Conservation (phyloP, 2,113 vertebrate species). For the Hippocampus zosterae region DNA sequence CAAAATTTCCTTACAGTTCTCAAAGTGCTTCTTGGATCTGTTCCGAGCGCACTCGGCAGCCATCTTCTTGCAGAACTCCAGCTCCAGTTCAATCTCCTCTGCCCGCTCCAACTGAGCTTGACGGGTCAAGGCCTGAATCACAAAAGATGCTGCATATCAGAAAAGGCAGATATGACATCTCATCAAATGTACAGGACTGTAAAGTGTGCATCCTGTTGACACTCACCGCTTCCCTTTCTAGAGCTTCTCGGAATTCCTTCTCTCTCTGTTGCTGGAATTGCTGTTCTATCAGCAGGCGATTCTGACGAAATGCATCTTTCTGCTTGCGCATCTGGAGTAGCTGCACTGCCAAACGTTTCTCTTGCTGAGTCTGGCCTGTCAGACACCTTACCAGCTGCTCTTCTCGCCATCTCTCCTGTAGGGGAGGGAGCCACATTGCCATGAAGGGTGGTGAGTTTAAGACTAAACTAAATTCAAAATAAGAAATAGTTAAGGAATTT, state of each 20-base stretch:
- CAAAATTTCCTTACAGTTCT: slow-evolving; percentile 75
- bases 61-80: slow-evolving; percentile 69
- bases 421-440: not conserved
- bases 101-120: slow-evolving; percentile 75
- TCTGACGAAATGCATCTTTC: slow-evolving; percentile 85
- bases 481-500: not conserved
- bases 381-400: slow-evolving; percentile 83
- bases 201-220: slow-evolving; percentile 30
- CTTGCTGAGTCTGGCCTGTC: slow-evolving; percentile 85
- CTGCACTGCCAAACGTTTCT: slow-evolving; percentile 81
- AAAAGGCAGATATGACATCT: not conserved
- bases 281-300: slow-evolving; percentile 84
- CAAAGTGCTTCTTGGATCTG: slow-evolving; percentile 77
- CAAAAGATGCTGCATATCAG: slow-evolving; percentile 7
- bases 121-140: slow-evolving; percentile 76
- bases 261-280: slow-evolving; percentile 82
- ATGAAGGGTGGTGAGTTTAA: not conserved
- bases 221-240: slow-evolving; percentile 86
- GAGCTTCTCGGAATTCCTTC: slow-evolving; percentile 82
- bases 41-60: slow-evolving; percentile 73
- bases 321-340: slow-evolving; percentile 84
- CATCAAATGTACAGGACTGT: slow-evolving; percentile 5
- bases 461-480: not conserved
- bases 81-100: slow-evolving; percentile 75
- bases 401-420: slow-evolving; percentile 77